Base-by-base conservation (phyloP, 1,140 invertebrate genomes). In the Globodera ellingtonae region DNA sequence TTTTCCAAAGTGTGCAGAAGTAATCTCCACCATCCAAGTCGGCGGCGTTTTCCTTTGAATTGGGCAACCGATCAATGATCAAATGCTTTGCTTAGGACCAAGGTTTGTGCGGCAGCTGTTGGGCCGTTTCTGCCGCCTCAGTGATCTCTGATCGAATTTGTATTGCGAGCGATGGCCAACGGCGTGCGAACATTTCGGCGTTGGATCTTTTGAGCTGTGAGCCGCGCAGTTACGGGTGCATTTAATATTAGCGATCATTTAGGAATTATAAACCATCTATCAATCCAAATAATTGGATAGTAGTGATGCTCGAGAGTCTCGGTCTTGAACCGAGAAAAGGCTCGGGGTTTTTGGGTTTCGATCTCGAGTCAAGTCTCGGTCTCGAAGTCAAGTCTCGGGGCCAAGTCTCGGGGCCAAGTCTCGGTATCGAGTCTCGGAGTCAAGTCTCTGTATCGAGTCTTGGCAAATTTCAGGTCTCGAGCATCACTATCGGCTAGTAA, bases 81-180 rank as follows among this genome's bases (percentile, higher is more conserved):
- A 15, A 15, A 18, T 62, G 56, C 56, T 52, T 52, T 70, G 46
- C 8, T 13, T 50, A 72, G 66, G 21, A 79, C 56, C 77, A 79
- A n/a, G n/a, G 21, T 44, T 18, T 46, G 18, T 79, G 77, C 46
- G 77, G 77, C 15, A 71, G 67, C 44, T 79, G 77, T 46, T 79
- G 77, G 77, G 77, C 69, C 44, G 77, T 79, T 18, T 79, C 77
- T 15, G 56, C 59, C 8, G 77, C 67, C 21, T 79, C 77, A 47
- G 77, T 67, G 13, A 62, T 65, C 47, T n/a, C 46, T 69, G 77
- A 79, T 35, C 77, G 77, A 21, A n/a, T 72, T 18, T 79, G 77
- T 24, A 79, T 79, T 75, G 46, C 18, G 6, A 72, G 56, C 44
- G 15, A 56, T 7, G n/a, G 24, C 15, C 44, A 21, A 59, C 69